Evolutionary conservation across 2,888 invertebrate species (phyloP), one percentile per base, ranked within the genome.

Genomic region (Lysandra coridon): DNA sequence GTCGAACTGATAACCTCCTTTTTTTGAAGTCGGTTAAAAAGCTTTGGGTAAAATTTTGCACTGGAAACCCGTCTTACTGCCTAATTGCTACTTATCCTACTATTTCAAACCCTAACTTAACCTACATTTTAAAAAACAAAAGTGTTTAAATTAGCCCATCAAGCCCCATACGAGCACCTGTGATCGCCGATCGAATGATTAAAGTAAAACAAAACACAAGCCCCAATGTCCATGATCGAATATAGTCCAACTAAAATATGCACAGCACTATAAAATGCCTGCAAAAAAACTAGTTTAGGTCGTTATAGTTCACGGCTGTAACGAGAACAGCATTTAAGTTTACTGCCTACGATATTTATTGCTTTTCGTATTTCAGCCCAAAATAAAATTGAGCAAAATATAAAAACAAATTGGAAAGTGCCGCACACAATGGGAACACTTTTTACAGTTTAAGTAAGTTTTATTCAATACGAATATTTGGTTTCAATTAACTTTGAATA

Each of bases 281-380:
- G 12, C 23, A 75, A 75, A 75, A 53, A 57, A 76, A 76, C 75
- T 79, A 79, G 79, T 79, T 75, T 79, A 49, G 79, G 62, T 79
- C 79, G 79, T 79, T 79, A 79, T 62, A 79, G 79, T 79, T 79
- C 79, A 74, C 78, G 79, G 79, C 75, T 75, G 30, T 75, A 75
- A 79, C 75, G 79, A 79, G 79, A 44, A 75, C 75, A 79, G 73
- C 74, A 75, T 79, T 79, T 79, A 79, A 79, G 79, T 79, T 79
- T 75, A 79, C 62, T 75, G 79, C 62, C 75, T 44, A 60, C 60
- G 33, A 79, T 62, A 79, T 79, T 79, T 79, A 75, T 79, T 49
- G 79, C 79, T 75, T 79, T 79, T 79, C 79, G 75, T 79, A 79
- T 79, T 79, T 49, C 44, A 62, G 44, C 49, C 74, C 17, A 74